Conservation (phyloP, 2,797 vertebrate genomes). For the Syngnathus acus region DNA sequence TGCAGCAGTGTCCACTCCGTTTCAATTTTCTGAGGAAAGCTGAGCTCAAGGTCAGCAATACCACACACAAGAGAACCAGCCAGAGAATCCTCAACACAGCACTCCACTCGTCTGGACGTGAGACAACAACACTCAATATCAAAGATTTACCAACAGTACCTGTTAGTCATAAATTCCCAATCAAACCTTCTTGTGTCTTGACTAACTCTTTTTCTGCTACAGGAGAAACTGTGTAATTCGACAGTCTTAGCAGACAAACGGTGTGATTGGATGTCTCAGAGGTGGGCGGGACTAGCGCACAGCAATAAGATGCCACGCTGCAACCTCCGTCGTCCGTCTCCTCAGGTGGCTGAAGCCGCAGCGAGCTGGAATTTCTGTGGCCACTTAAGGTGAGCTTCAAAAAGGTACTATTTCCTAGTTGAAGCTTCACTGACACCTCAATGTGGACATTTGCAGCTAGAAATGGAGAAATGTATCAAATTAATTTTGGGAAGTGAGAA, state of each 20-base stretch:
- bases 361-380: slow-evolving; percentile 31
- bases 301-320: slow-evolving; percentile 47
- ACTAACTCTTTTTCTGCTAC: slow-evolving; percentile 30
- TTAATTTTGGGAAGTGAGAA: too few relatives aligned
- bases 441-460: slow-evolving; percentile 28
- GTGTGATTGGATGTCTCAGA: slow-evolving; percentile 36
- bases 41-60: slow-evolving; percentile 64
- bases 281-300: slow-evolving; percentile 16
- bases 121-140: not conserved
- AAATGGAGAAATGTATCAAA: not conserved
- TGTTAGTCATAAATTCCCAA: slow-evolving; percentile 2
- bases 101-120: slow-evolving; percentile 56
- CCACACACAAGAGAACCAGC: slow-evolving; percentile 68
- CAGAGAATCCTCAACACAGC: slow-evolving; percentile 65
- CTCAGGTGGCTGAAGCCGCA: slow-evolving; percentile 30
- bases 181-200: slow-evolving; percentile 54
- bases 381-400: slow-evolving; percentile 47
- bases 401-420: slow-evolving; percentile 9
- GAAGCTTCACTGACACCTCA: slow-evolving; percentile 43
- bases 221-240: slow-evolving; percentile 44
- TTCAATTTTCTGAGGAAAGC: slow-evolving; percentile 55
- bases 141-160: not conserved
- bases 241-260: slow-evolving; percentile 54
- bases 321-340: slow-evolving; percentile 12
- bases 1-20: slow-evolving; percentile 4